These are phyloP conservation scores for Amorpha juglandis DNA, from an alignment of 2,888 invertebrate species.

Conservation along the genomic window DNA sequence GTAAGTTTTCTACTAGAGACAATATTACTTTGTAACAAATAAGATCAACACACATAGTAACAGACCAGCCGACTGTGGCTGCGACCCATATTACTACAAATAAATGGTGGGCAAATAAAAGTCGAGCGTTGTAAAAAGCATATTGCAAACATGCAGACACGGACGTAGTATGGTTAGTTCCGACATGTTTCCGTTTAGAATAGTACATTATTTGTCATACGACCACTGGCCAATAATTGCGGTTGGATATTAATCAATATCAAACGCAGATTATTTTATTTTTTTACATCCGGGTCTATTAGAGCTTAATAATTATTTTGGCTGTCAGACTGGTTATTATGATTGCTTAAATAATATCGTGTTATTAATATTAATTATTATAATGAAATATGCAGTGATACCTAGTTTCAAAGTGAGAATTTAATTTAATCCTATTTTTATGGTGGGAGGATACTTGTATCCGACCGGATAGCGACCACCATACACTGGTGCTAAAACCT, in stretches of 20 bases:
- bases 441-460: too few relatives aligned
- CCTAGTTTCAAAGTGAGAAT: too few relatives aligned
- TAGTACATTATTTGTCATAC: neutral
- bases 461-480: too few relatives aligned
- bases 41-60: slow-evolving; percentile 6
- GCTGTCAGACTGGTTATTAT: neutral
- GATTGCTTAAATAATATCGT: neutral
- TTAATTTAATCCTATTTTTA: too few relatives aligned
- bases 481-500: too few relatives aligned
- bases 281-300: neutral
- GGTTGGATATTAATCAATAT: slow-evolving; percentile 4
- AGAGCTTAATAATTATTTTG: neutral
- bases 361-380: neutral
- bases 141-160: slow-evolving; percentile 18
- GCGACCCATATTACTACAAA: slow-evolving; percentile 34
- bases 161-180: slow-evolving; percentile 15
- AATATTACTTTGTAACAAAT: neutral
- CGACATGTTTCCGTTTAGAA: slow-evolving; percentile 10
- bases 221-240: neutral
- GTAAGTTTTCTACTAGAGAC: too few relatives aligned
- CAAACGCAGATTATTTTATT: neutral
- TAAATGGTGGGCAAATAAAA: slow-evolving; percentile 32
- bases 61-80: slow-evolving; percentile 11
- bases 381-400: too few relatives aligned
- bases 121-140: slow-evolving; percentile 22